phyloP scores from a whole-genome alignment of 2,113 vertebrate species.

The Blennius ocellaris region DNA sequence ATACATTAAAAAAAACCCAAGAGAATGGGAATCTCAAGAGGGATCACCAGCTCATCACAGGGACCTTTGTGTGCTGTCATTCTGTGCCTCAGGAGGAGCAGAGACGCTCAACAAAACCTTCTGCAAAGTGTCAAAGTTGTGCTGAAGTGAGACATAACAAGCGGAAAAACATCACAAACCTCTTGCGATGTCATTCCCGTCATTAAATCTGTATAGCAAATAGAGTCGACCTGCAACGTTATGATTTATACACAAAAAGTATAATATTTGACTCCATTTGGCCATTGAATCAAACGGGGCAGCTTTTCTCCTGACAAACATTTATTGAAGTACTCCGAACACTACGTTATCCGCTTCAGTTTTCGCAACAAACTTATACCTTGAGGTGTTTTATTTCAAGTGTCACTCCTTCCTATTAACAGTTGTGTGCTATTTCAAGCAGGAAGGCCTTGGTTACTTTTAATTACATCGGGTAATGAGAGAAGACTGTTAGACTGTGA shows the following conservation, averaged over 20 bases:
- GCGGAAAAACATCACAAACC: constrained; percentile 20
- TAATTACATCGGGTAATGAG: constrained; percentile 84
- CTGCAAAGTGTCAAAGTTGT: constrained; percentile 58
- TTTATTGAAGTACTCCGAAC: constrained; percentile 14
- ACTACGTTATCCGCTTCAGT: constrained; percentile 30
- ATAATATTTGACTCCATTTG: constrained; percentile 10
- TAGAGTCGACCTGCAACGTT: not conserved
- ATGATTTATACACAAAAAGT: not conserved
- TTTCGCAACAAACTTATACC: constrained; percentile 39
- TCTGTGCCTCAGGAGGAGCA: constrained; percentile 49
- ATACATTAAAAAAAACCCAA: constrained; percentile 59
- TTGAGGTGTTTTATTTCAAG: constrained; percentile 62
- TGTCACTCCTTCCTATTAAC: constrained; percentile 68
- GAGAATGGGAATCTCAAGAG: constrained; percentile 65
- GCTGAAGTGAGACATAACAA: constrained; percentile 37
- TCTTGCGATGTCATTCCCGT: constrained; percentile 13
- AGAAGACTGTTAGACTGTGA: constrained; percentile 77
- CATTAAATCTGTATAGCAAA: constrained; percentile 41
- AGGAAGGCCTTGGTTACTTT: constrained; percentile 76
- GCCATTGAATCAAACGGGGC: constrained; percentile 20
- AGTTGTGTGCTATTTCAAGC: constrained; percentile 70
- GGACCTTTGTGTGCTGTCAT: constrained; percentile 56
- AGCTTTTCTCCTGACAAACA: constrained; percentile 28
- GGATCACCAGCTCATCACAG: constrained; percentile 70
- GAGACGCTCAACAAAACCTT: constrained; percentile 42